Conservation (phyloP, 2,113 vertebrate species). For the Oncorhynchus keta region DNA sequence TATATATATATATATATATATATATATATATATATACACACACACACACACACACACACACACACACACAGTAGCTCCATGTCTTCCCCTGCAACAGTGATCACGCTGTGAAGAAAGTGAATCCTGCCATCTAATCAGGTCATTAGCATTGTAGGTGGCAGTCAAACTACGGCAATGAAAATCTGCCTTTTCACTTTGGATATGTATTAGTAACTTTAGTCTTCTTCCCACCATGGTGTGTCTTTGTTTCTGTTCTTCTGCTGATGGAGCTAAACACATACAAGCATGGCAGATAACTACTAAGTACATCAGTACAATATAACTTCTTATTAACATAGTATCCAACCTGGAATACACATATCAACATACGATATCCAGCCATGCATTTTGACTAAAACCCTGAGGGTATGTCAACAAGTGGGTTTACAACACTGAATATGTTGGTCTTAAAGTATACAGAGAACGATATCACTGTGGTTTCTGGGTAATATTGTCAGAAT, state of each 20-base stretch:
- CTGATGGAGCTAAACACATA: no score
- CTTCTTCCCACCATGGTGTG: neutral
- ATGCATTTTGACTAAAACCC: neutral
- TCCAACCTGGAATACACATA: neutral
- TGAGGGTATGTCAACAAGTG: neutral
- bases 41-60: no score
- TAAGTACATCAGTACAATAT: neutral
- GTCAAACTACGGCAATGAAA: neutral
- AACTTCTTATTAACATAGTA: neutral
- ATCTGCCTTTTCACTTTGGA: neutral
- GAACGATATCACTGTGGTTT: no score
- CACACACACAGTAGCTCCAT: no score
- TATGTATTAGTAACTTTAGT: neutral
- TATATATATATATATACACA: no score
- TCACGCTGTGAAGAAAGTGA: neutral
- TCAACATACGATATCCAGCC: neutral
- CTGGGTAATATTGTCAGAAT: no score
- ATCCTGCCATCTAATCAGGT: neutral
- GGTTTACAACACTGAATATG: neutral
- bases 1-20: no score
- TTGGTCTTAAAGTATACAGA: no score
- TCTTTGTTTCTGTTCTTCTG: neutral
- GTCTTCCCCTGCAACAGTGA: no score
- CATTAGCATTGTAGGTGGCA: neutral
- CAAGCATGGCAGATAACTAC: no score